A percentile compares a stretch with the other conserved stretches of the same genome.
phyloP scores from a whole-genome alignment of 2,113 vertebrate genomes.

The Actenoides lindsayi region DNA sequence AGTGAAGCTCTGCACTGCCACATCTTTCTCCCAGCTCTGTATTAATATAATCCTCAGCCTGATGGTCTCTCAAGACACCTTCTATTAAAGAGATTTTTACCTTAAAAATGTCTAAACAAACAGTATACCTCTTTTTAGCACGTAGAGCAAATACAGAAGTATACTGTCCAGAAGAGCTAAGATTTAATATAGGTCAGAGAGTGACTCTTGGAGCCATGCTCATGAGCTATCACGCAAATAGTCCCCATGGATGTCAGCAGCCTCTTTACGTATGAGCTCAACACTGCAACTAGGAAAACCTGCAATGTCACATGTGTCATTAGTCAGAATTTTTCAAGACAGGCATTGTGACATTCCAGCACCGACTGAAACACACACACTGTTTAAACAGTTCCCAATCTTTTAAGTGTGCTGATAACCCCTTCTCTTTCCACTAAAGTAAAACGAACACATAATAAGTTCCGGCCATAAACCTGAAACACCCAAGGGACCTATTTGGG shows the following conservation, averaged over 20 bases:
- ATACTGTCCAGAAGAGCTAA: not conserved
- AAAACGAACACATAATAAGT: not conserved
- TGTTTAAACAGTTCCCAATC: not conserved
- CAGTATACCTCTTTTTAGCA: not conserved
- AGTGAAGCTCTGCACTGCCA: not conserved
- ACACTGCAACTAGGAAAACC: not conserved
- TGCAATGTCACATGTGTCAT: not conserved
- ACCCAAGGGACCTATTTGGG: not conserved
- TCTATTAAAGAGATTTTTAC: not conserved
- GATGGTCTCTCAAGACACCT: not conserved
- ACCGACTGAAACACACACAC: not conserved
- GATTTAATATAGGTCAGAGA: not conserved
- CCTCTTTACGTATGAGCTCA: not conserved
- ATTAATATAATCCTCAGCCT: not conserved
- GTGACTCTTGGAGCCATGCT: not conserved
- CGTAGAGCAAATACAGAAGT: not conserved
- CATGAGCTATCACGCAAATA: not conserved
- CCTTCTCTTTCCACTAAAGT: not conserved
- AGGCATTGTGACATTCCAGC: not conserved
- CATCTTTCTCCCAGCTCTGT: not conserved
- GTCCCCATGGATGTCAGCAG: not conserved
- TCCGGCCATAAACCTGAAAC: not conserved
- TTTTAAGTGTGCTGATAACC: not conserved
- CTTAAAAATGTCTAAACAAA: not conserved
- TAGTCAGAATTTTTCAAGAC: not conserved